Base-by-base conservation (phyloP, 2,888 invertebrate genomes). In the Yponomeuta evonymella region DNA sequence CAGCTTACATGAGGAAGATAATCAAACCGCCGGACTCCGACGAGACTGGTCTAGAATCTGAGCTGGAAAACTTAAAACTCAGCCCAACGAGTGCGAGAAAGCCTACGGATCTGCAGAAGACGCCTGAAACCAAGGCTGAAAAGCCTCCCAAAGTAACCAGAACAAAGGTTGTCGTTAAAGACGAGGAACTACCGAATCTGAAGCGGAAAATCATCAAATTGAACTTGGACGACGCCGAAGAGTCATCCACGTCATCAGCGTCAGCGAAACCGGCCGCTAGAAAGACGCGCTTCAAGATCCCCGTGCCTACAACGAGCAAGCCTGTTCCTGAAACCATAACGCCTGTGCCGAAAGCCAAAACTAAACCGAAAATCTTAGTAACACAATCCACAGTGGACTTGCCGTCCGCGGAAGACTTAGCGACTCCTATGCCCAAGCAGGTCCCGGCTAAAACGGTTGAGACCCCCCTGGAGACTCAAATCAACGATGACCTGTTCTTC, bases 161-260 rank as follows among this genome's bases (percentile, higher is more conserved):
- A 29, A 43, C 77, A 0, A 83, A 79, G 29, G 75, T 81, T 0
- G 67, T 82, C 0, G 87, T 88, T 0, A 83, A 80, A 36, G 78
- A 80, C 1, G 90, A 90, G 3, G 91, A 90, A 58, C 5, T 91
- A 1, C 89, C 86, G 0, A 82, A 80, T 2, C 76, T 83, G 9
- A 83, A 79, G 33, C 73, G 83, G 0, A 88, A 83, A 74, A 82
- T 84, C 0, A 85, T 86, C 0, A 86, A 86, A 67, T 73, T 89
- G 0, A 85, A 88, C 62, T 71, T 90, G 0, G 87, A 90, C 62
- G 85, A 85, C 0, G 83, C 43, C 11, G 62, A 68, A 10, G 63
- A 63, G 15, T 36, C 11, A 70, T 33, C 48, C 10, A 23, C 29
- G 9, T 12, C 51, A 12, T 2, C 58, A 58, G 12, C 36, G n/a